Evolutionary conservation across 2,888 invertebrate genomes (phyloP).

Genomic region (Cryptus armator): DNA sequence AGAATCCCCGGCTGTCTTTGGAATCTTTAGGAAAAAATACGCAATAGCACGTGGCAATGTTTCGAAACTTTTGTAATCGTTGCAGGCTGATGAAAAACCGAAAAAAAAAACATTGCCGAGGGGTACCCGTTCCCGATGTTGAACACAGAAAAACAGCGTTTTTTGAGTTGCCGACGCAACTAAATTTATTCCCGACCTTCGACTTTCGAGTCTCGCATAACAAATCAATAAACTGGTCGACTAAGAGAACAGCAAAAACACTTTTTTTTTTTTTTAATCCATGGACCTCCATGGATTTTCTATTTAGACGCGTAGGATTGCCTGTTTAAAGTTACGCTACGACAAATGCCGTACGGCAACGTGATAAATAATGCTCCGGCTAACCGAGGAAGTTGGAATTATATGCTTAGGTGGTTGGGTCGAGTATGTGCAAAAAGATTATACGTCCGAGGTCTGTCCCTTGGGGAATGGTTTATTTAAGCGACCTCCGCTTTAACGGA

Average conservation of each 20-base stretch:
- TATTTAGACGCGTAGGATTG: background rate
- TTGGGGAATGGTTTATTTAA: constrained; percentile 76
- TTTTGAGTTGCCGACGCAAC: too few relatives aligned
- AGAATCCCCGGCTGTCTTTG: background rate
- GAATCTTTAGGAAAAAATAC: background rate
- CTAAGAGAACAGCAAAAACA: too few relatives aligned
- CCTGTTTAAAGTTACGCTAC: background rate
- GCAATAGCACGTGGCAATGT: background rate
- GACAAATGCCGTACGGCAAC: background rate
- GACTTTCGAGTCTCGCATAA: too few relatives aligned
- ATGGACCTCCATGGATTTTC: too few relatives aligned
- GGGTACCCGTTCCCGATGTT: too few relatives aligned
- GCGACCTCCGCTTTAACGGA: constrained; percentile 75
- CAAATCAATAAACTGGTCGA: too few relatives aligned
- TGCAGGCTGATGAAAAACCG: too few relatives aligned
- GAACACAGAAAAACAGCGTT: too few relatives aligned
- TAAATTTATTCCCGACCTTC: too few relatives aligned
- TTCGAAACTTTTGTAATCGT: too few relatives aligned
- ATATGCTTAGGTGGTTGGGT: constrained; percentile 2
- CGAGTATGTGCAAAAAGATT: constrained; percentile 27
- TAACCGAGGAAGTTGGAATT: constrained; percentile 14
- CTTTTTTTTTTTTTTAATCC: background rate
- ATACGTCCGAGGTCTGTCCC: constrained; percentile 55
- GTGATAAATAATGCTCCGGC: constrained; percentile 2
- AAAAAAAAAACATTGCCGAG: too few relatives aligned